phyloP scores from a whole-genome alignment of 2,888 invertebrate species.

The Coenonympha arcania region DNA sequence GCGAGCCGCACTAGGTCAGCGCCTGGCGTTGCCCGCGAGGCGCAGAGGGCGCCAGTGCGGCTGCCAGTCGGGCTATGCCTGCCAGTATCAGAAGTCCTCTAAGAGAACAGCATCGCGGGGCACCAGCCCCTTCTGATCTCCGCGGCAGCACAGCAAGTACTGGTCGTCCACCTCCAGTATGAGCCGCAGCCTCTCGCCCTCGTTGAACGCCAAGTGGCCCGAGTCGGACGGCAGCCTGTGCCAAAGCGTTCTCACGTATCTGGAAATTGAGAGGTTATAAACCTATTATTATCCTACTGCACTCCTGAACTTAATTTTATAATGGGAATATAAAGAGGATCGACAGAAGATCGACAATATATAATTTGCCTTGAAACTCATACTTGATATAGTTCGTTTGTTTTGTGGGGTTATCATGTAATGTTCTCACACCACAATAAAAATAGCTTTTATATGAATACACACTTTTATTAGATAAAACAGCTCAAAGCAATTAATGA shows the following conservation, averaged over 20 bases:
- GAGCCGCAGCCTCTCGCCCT: slow-evolving; percentile 81
- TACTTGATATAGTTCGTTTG: too few relatives aligned
- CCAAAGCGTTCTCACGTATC: slow-evolving; percentile 82
- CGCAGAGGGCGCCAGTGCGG: slow-evolving; percentile 62
- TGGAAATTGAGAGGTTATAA: slow-evolving; percentile 27
- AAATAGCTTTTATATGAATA: too few relatives aligned
- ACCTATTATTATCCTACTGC: neutral
- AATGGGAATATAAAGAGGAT: too few relatives aligned
- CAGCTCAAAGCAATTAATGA: too few relatives aligned
- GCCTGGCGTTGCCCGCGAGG: slow-evolving; percentile 33
- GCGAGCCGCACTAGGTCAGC: slow-evolving; percentile 11
- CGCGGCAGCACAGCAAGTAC: slow-evolving; percentile 82
- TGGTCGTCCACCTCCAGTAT: slow-evolving; percentile 84
- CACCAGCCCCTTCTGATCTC: slow-evolving; percentile 84
- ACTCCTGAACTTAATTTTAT: too few relatives aligned
- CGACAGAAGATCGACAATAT: too few relatives aligned
- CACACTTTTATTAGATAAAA: too few relatives aligned
- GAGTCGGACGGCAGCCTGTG: slow-evolving; percentile 84
- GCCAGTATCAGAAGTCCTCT: slow-evolving; percentile 70
- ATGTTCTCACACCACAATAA: too few relatives aligned
- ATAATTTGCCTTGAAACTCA: too few relatives aligned
- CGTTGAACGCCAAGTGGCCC: slow-evolving; percentile 84
- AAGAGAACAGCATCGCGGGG: slow-evolving; percentile 79
- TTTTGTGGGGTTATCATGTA: too few relatives aligned
- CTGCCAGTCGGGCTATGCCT: slow-evolving; percentile 61